phyloP scores from a whole-genome alignment of 2,888 invertebrate species.

The Empis stercorea region DNA sequence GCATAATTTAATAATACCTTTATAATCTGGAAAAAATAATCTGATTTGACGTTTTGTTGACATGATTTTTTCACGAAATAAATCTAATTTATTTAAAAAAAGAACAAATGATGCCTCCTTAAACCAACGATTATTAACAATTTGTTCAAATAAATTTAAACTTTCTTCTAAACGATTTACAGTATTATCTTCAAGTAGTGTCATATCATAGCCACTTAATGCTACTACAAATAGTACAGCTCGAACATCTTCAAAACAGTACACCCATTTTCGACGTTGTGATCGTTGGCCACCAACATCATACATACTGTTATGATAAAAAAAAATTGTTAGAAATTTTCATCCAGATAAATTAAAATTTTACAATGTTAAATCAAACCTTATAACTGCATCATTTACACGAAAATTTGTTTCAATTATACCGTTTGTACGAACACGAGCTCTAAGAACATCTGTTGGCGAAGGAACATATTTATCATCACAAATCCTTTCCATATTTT shows the following conservation, averaged over 20 bases:
- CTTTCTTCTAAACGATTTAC: constrained; percentile 52
- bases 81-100: constrained; percentile 51
- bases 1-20: constrained; percentile 28
- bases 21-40: constrained; percentile 46
- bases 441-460: constrained; percentile 49
- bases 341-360: too few relatives aligned
- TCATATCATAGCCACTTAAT: constrained; percentile 54
- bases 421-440: constrained; percentile 50
- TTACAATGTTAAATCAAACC: constrained; percentile 19
- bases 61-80: constrained; percentile 50
- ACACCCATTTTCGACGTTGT: constrained; percentile 52
- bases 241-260: constrained; percentile 52
- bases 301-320: constrained; percentile 47
- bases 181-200: constrained; percentile 45
- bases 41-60: constrained; percentile 47
- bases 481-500: constrained; percentile 52
- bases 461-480: constrained; percentile 48
- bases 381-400: constrained; percentile 43
- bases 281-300: constrained; percentile 54
- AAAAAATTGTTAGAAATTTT: too few relatives aligned
- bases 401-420: constrained; percentile 53
- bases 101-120: constrained; percentile 47
- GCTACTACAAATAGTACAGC: constrained; percentile 51
- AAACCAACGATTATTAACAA: constrained; percentile 52
- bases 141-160: constrained; percentile 47